Base-by-base conservation (phyloP, 2,113 vertebrate species). In the Passerina amoena region DNA sequence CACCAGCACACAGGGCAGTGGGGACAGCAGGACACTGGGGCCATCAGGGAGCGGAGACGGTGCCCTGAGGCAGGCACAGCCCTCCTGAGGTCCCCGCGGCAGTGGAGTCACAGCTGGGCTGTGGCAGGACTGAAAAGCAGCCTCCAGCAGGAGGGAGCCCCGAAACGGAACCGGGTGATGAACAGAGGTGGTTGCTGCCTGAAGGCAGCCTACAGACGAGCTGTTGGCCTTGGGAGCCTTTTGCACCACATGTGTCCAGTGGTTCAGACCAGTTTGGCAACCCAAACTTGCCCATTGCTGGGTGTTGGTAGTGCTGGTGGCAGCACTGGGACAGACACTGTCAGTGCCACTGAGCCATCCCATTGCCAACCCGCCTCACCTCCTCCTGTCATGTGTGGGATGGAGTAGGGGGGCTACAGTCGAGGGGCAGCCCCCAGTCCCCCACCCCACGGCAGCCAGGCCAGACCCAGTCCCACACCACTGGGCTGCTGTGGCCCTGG, bases 21-120 rank as follows among this genome's bases (percentile, higher is more conserved):
- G 37, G 44, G 54, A 48, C 18, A 16, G 30, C 23, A 2, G 17
- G 60, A 42, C 42, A 7, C 7, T 6, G 69, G 12, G 33, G 18
- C 25, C 24, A 12, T 7, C 1, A 3, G 59, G 33, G 47, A n/a
- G 25, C 0, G 0, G n/a, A 48, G 56, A 42, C 0, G 0, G 35
- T 37, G 6, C 66, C 53, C 53, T 10, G 23, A 0, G 1, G n/a
- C 4, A 16, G 30, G 21, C 15, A 2, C 20, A 85, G 75, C 59
- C 50, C 54, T 70, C n/a, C 51, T 8, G 4, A 4, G 3, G 14
- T 51, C 27, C 44, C 77, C 19, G 2, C 1, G 2, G 78, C 45
- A 76, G 37, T 8, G 11, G 9, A 31, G 31, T 11, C 2, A 5
- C 68, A 68, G n/a, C 30, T 11, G 54, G 40, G 79, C 54, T 51